Evolutionary conservation across 2,113 vertebrate genomes (phyloP), one percentile per base, ranked within the genome.

Genomic region (Pelobates fuscus): DNA sequence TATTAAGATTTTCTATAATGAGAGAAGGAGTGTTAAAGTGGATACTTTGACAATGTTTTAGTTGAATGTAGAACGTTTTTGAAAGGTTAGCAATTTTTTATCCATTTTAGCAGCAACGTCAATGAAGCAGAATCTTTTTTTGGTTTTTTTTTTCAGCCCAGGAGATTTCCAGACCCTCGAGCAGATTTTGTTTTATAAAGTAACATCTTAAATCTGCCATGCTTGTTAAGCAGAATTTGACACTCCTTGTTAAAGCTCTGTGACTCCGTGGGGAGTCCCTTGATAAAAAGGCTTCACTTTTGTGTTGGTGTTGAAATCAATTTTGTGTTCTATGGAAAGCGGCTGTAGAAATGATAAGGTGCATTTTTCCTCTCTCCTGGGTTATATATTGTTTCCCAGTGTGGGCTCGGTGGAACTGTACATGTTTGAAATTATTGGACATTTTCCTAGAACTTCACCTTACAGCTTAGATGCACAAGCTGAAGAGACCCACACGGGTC

Each of bases 151-250:
- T 23, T 5, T 5, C 2, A 8, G 20, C 32, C 8, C 4, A 24
- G 54, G 7, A n/a, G 67, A 59, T 41, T 17, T 41, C 57, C n/a
- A 11, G 58, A 70, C 52, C 37, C 67, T 23, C 52, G 37, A n/a
- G 29, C 11, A 20, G 67, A 27, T 58, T 41, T 58, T 58, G 52
- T 58, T 57, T 69, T 25, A 37, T 43, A 43, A 32, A 23, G 67
- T 54, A 29, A 49, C 49, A 32, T 69, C 67, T 57, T 55, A 55
- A 25, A 58, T 70, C 49, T 70, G 26, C 23, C 55, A 59, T 70
- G 67, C 67, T 70, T 70, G 54, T 58, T 70, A 70, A 37, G 29
- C 67, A 59, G 23, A 70, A 59, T 41, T 26, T 59, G 67, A 59
- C 67, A 26, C 54, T 41, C 24, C 25, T 54, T 43, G 52, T 30